Base-by-base conservation (phyloP, 2,113 vertebrate species). In the Ornithorhynchus anatinus region DNA sequence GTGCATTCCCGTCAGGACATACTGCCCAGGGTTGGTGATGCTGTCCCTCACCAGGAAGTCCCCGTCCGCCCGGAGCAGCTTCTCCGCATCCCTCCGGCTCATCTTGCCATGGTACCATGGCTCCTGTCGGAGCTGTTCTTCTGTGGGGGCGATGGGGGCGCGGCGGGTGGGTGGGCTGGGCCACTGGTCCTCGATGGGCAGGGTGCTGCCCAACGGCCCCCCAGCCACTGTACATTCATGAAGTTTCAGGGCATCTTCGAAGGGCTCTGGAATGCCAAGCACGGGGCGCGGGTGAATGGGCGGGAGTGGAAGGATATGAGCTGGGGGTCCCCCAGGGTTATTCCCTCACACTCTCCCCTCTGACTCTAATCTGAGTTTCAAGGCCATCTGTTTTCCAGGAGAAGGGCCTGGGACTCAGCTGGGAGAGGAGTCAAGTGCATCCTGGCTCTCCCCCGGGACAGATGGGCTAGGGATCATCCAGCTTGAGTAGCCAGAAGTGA, bases 1-100 rank as follows among this genome's bases (percentile, higher is more conserved):
- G 69, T 99, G 96, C 93, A 99, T 97, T 51, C 98, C 98, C 0
- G 97, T 99, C 58, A 99, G 94, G 59, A 99, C 97, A 2, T 99
- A 99, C 85, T 99, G 98, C 38, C 98, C 98, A 0, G 94, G 95
- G 87, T 97, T 99, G 70, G 96, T 99, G 10, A 96, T 91, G 65
- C 97, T 99, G 89, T 99, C 97, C 14, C 97, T 85, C 57, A 99
- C 97, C 5, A 99, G 91, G 85, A 99, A 99, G 72, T 99, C 98
- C 8, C 98, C 97, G 0, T 99, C 97, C 0, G 77, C 86, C 40
- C 93, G 93, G 66, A 99, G 91, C 56, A 98, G 89, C 69, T 90
- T 95, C 90, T 99, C 98, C 0, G 98, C 97, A 0, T 97, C 97
- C 27, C 95, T 70, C 1, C 97, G 93, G 89, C 95, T 99, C 96